Evolutionary conservation across 2,888 invertebrate genomes (phyloP), one percentile per base, ranked within the genome.

Genomic region (Troglohyphantes excavatus): DNA sequence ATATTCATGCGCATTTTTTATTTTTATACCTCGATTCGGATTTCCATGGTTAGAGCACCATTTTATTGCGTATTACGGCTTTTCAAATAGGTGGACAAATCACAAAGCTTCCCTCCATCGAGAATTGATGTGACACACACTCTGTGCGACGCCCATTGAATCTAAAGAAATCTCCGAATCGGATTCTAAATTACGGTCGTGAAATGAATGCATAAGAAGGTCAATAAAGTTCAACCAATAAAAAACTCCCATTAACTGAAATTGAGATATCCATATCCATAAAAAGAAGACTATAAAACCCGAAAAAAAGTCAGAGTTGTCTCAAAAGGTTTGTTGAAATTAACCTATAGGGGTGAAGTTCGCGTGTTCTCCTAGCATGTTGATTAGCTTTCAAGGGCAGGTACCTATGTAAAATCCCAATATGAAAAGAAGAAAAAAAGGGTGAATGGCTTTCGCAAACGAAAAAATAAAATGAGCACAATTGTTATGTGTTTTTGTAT

Each of bases 381-480:
- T 53, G 46, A 81, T 81, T 68, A 46, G 7, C 26, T 26, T 27
- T 3, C 13, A n/a, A 26, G 27, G 67, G 19, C 46, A 23, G 17
- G 21, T 11, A 61, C 65, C 43, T 21, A 39, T 39, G 63, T n/a
- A 26, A 2, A 27, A 61, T 0, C 46, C 9, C n/a, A 68, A 17
- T 21, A 63, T 63, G 13, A n/a, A n/a, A n/a, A n/a, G n/a, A 19
- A n/a, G 23, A 17, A 63, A 63, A 63, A 63, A 23, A 21, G 19
- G 59, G 61, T 68, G 68, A 81, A 26, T 27, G 68, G 53, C 53
- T 53, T 81, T 46, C 29, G 0, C 21, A 46, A 29, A 68, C 17
- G 53, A 53, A 79, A 68, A 65, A 65, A 68, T 53, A 75, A 79
- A 78, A 75, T 43, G 23, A 43, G 61, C n/a, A 46, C 19, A n/a